Base-by-base conservation (phyloP, 2,888 invertebrate species). In the Dicyrtoma fusca region DNA sequence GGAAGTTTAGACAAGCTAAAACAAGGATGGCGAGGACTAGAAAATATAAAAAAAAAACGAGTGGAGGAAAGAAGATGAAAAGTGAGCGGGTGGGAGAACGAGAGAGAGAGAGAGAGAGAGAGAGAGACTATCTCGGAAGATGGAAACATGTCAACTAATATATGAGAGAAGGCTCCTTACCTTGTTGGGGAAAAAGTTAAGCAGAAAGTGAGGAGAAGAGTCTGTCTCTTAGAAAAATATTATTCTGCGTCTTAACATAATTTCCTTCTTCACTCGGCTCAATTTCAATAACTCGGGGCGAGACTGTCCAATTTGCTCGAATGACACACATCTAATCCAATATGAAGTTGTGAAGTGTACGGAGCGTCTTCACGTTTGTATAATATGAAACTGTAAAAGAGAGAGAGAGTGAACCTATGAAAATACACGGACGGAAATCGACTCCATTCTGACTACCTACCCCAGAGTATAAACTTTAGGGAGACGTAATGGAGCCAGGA, bases 271-370 rank as follows among this genome's bases (percentile, higher is more conserved):
- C 73, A 73, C 73, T 73, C 73, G 73, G 73, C 70, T 73, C 73
- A 70, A 73, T 73, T 73, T 73, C 73, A 73, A 73, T 70, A 73
- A 73, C 70, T 73, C 66, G 69, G 69, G 59, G 61, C 61, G 61
- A 73, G 73, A 69, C 73, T 73, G 69, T 73, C 70, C 73, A 73
- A 73, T 73, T 73, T 73, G 61, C 69, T 73, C 73, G 69, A 70
- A 73, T 73, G 70, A 70, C 70, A 73, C 61, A 73, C 64, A 65
- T 69, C 26, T 64, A 49, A 49, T 64, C 21, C 34, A 66, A 66
- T 53, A 53, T 51, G 66, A 55, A 66, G 42, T 55, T 55, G 66
- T 51, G 26, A 42, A 66, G 17, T 66, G 42, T 19, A n/a, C 26
- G n/a, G 55, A 57, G 57, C 1, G 14, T 4, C 53, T 21, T 17